Evolutionary conservation across 2,113 vertebrate species (phyloP).

Genomic region (Nesoenas mayeri): DNA sequence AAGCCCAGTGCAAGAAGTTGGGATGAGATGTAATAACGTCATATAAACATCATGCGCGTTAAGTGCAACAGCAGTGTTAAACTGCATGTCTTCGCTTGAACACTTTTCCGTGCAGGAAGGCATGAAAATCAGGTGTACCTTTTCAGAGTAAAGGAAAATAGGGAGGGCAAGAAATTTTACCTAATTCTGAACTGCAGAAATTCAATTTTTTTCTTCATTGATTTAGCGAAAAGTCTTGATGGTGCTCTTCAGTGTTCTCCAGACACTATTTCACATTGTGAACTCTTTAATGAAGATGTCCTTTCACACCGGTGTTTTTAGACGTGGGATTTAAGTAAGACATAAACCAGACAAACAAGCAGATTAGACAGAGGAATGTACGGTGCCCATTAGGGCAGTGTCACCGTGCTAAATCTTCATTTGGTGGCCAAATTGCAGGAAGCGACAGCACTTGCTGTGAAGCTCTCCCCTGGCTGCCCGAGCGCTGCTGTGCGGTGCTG

Average conservation of each 20-base stretch:
- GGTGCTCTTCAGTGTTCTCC: background rate
- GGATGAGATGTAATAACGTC: background rate
- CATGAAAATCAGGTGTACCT: background rate
- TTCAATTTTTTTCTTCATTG: background rate
- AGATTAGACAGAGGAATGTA: background rate
- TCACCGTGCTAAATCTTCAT: background rate
- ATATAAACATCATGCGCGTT: background rate
- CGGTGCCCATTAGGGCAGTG: fast-evolving
- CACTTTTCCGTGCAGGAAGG: background rate
- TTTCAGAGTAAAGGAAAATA: background rate
- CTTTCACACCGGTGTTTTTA: background rate
- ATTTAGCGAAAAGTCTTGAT: background rate
- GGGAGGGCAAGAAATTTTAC: background rate
- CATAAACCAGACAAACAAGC: background rate
- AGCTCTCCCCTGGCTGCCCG: background rate
- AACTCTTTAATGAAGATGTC: background rate
- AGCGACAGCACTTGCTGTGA: background rate
- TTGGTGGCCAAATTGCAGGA: background rate
- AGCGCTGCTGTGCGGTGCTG: background rate
- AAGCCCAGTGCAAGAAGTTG: background rate
- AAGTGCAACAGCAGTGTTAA: background rate
- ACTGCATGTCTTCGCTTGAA: background rate
- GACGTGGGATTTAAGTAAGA: background rate
- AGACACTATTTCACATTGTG: background rate
- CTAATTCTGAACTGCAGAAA: background rate